Base-by-base conservation (phyloP, 2,113 vertebrate genomes). In the Trematomus loennbergii region DNA sequence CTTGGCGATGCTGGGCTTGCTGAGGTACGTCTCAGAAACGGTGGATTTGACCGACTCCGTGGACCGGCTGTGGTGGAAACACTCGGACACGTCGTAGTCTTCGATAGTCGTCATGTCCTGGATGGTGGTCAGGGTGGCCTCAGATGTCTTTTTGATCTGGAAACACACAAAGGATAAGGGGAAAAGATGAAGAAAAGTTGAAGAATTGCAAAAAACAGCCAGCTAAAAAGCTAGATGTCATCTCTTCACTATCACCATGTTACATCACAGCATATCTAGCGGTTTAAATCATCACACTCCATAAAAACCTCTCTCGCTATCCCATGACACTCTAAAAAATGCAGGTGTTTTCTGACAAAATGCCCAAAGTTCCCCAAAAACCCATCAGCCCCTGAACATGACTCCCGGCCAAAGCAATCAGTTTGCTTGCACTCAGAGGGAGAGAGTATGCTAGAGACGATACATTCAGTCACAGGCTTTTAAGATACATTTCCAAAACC, bases 51-150 rank as follows among this genome's bases (percentile, higher is more conserved):
- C 97, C 0, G 98, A 99, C 88, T 99, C 98, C 0, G 98, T 99
- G 61, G 98, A 99, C 8, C 97, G 96, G 85, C 98, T 99, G 87
- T 99, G 98, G 88, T 99, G 97, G 94, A 99, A 99, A 85, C 97
- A 97, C 87, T 99, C 98, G 0, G 98, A 99, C 64, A 99, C 98
- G 43, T 99, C 98, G 0, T 99, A 99, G 91, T 99, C 98, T 85
- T 99, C 98, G 0, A 99, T 98, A 79, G 97, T 99, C 83, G 99
- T 97, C 97, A 99, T 99, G 75, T 99, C 98, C 87, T 99, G 98
- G 91, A 99, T 97, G 3, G 98, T 99, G 89, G 99, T 98, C 72
- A 98, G 93, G 18, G 98, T 99, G 77, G 98, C 98, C 93, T 99
- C 98, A 0, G 97, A 97, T 0, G 98, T 99, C 91, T 99, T 99